Evolutionary conservation across 2,113 vertebrate genomes (phyloP).

Genomic region (Melanotaenia duboulayi): DNA sequence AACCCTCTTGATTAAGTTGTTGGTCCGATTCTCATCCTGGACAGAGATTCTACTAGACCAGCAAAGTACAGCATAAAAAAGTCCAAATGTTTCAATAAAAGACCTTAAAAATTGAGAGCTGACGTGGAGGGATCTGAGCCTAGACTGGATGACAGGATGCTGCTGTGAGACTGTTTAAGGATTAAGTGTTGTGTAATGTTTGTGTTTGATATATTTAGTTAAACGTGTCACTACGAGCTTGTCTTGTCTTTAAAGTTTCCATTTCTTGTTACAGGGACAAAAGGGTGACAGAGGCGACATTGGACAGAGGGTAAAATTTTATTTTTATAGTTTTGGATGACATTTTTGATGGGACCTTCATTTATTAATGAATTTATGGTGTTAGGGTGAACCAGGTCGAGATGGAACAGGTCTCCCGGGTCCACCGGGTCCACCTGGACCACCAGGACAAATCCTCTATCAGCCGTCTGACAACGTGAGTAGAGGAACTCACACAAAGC

Average conservation of each 20-base stretch:
- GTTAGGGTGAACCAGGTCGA: slow-evolving; percentile 89
- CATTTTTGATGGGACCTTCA: background rate
- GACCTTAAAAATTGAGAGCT: too few species aligned
- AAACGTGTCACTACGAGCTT: background rate
- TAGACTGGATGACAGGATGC: too few species aligned
- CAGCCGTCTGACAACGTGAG: slow-evolving; percentile 74
- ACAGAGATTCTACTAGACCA: too few species aligned
- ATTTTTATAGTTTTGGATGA: background rate
- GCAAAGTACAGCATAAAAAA: too few species aligned
- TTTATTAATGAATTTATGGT: background rate
- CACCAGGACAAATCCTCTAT: slow-evolving; percentile 86
- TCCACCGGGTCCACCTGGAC: slow-evolving; percentile 89
- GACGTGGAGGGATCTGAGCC: too few species aligned
- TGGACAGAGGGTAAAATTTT: slow-evolving; percentile 87
- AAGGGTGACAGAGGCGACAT: slow-evolving; percentile 87
- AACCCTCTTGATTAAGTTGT: too few species aligned
- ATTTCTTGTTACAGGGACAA: slow-evolving; percentile 83
- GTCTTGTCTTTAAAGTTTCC: background rate
- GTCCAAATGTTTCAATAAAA: too few species aligned
- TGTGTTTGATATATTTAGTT: background rate
- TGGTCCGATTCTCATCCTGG: too few species aligned
- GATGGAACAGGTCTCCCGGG: slow-evolving; percentile 87
- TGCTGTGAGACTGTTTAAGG: too few species aligned
- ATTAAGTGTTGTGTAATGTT: too few species aligned
- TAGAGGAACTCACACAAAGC: background rate